Conservation (phyloP, 2,797 vertebrate species). For the Enteromius mattozi region DNA sequence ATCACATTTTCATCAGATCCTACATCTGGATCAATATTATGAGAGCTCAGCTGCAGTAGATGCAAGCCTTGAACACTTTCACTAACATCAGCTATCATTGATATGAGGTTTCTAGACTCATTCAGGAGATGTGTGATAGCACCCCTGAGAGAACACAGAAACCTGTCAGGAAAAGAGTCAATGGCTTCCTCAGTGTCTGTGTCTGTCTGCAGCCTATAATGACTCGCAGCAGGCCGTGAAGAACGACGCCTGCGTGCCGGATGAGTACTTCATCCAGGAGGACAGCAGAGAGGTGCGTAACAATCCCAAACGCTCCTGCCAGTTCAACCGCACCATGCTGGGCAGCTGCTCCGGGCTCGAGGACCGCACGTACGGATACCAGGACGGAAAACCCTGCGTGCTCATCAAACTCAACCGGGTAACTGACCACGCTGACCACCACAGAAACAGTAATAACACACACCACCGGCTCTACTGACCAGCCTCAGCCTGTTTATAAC, state of each 20-base stretch:
- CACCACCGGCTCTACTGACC: too few relatives aligned
- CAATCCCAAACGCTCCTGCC: constrained; percentile 88
- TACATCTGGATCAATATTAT: too few relatives aligned
- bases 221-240: constrained; percentile 80
- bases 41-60: too few relatives aligned
- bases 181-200: constrained; percentile 23
- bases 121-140: background rate
- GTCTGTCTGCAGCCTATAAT: constrained; percentile 80
- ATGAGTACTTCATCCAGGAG: constrained; percentile 82
- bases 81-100: too few relatives aligned
- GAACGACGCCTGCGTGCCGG: constrained; percentile 80
- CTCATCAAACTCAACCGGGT: constrained; percentile 83
- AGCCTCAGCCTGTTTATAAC: background rate
- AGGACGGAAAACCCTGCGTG: constrained; percentile 81
- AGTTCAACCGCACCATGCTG: constrained; percentile 84
- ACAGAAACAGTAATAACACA: too few relatives aligned
- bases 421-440: constrained; percentile 21
- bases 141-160: too few relatives aligned
- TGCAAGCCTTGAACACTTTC: too few relatives aligned
- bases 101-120: background rate
- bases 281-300: constrained; percentile 84
- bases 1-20: too few relatives aligned
- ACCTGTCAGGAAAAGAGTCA: background rate
- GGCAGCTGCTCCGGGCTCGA: constrained; percentile 79
- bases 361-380: constrained; percentile 83